phyloP scores from a whole-genome alignment of 2,888 invertebrate genomes.

The Siphlonurus alternatus region DNA sequence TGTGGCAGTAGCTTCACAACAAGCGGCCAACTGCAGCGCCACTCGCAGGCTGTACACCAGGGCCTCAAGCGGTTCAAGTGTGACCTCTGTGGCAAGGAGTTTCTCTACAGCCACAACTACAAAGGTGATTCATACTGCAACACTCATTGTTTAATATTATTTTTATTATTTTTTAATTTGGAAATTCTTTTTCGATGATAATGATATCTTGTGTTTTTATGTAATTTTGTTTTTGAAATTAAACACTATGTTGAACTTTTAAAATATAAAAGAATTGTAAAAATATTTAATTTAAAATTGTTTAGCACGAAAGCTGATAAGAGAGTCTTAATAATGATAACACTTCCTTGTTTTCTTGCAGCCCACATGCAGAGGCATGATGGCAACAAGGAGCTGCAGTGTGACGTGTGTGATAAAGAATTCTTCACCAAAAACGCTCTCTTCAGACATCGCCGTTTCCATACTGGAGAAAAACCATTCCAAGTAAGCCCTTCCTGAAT shows the following conservation, averaged over 20 bases:
- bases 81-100: constrained; percentile 16
- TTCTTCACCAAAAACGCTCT: constrained; percentile 15
- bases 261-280: too few species aligned
- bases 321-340: too few species aligned
- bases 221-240: background rate
- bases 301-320: background rate
- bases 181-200: background rate
- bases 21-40: constrained; percentile 14
- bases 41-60: constrained; percentile 14
- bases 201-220: background rate
- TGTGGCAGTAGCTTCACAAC: constrained; percentile 15
- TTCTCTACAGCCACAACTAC: constrained; percentile 14
- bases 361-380: constrained; percentile 17
- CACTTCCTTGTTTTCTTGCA: constrained; percentile 2
- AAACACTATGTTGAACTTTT: too few species aligned
- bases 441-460: constrained; percentile 12
- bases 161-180: background rate
- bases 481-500: constrained; percentile 8
- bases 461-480: constrained; percentile 14
- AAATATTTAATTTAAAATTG: background rate
- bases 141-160: background rate
- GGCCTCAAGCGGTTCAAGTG: constrained; percentile 15
- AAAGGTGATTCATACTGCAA: constrained; percentile 7
- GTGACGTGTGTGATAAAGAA: constrained; percentile 17
- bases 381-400: constrained; percentile 14